Evolutionary conservation across 2,888 invertebrate genomes (phyloP).

Genomic region (Psylliodes chrysocephalus): DNA sequence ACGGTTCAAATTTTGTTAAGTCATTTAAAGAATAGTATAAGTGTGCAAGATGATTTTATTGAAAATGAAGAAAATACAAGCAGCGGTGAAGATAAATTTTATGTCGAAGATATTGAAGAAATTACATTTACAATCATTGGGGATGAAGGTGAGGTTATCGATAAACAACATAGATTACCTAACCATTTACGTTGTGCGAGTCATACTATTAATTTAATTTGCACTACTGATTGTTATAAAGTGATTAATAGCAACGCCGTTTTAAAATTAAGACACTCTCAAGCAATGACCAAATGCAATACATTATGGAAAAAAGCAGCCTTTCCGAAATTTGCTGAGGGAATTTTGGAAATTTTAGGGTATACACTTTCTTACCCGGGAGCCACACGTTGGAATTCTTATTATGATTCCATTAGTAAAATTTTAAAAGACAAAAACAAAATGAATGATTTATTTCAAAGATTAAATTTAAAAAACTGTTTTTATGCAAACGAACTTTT

Average conservation of each 20-base stretch:
- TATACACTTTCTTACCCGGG: conserved; percentile 2
- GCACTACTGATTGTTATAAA: not conserved
- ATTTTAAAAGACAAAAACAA: not conserved
- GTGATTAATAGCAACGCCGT: not conserved
- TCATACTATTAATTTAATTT: conserved; percentile 17
- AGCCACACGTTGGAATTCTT: not conserved
- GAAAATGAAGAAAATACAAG: conserved; percentile 1
- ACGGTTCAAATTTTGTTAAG: conserved; percentile 24
- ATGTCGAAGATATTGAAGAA: too few relatives aligned
- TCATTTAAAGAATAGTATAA: conserved; percentile 14
- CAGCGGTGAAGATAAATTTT: not conserved
- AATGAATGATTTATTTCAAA: not conserved
- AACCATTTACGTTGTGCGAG: conserved; percentile 16
- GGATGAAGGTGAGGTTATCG: not conserved
- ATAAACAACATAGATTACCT: not conserved
- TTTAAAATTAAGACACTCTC: not conserved
- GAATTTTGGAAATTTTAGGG: conserved; percentile 1
- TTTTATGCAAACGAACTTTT: not conserved
- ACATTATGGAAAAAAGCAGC: conserved; percentile 5
- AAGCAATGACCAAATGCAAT: conserved; percentile 4
- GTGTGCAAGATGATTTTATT: conserved; percentile 5
- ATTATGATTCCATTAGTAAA: not conserved
- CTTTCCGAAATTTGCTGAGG: conserved; percentile 10
- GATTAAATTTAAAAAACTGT: not conserved
- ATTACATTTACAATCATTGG: too few relatives aligned